phyloP scores from a whole-genome alignment of 2,888 invertebrate species.

The Malthinus seriepunctatus region DNA sequence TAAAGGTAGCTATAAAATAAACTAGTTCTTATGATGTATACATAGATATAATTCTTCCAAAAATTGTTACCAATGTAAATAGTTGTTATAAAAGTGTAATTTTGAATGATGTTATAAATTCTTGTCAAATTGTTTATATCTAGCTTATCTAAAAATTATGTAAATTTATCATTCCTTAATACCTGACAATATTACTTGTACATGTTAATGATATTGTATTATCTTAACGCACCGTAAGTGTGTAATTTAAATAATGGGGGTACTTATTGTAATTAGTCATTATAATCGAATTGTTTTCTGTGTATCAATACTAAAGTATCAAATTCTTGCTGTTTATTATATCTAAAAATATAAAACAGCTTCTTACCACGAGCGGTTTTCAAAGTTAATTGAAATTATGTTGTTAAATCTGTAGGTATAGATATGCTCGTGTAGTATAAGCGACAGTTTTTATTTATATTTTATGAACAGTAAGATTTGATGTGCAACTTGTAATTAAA shows the following conservation, averaged over 20 bases:
- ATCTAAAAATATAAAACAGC: neutral
- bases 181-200: conserved; percentile 27
- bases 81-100: conserved; percentile 18
- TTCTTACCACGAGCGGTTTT: no score
- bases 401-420: no score
- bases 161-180: conserved; percentile 14
- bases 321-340: conserved; percentile 2
- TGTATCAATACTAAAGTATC: no score
- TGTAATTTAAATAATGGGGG: neutral
- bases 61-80: conserved; percentile 23
- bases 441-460: neutral
- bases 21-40: conserved; percentile 9
- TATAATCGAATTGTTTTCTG: neutral
- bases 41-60: conserved; percentile 21
- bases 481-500: neutral
- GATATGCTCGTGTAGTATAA: conserved; percentile 12
- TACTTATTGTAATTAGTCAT: no score
- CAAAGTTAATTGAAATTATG: no score
- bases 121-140: conserved; percentile 3
- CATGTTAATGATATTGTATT: conserved; percentile 4
- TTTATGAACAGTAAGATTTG: conserved; percentile 1
- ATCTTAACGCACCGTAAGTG: neutral
- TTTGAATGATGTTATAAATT: conserved; percentile 5
- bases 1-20: conserved; percentile 22
- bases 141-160: conserved; percentile 6